These are phyloP conservation scores for Lophotis ruficrista DNA, from an alignment of 2,113 vertebrate genomes.

Conservation along the genomic window DNA sequence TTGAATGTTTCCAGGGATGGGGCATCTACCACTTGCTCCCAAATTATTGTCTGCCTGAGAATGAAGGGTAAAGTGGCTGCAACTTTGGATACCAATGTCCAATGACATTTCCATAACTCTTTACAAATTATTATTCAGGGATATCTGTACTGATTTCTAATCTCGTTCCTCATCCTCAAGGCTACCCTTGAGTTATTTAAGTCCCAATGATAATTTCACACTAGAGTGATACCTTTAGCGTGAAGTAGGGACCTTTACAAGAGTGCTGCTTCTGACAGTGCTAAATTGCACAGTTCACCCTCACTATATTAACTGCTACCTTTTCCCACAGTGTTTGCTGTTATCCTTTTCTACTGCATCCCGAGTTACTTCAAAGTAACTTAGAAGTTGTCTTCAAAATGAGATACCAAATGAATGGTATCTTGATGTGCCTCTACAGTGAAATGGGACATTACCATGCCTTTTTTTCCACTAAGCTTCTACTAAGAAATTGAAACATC, in stretches of 20 bases:
- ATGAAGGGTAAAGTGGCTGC: fast-evolving
- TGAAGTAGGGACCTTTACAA: background rate
- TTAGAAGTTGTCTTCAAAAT: background rate
- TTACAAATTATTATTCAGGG: background rate
- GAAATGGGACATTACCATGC: background rate
- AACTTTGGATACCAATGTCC: background rate
- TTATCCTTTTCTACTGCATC: background rate
- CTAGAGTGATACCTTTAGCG: background rate
- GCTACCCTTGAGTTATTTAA: background rate
- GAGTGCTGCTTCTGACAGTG: background rate
- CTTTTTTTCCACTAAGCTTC: background rate
- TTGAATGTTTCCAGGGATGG: too few species aligned
- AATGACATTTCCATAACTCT: background rate
- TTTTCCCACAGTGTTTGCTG: background rate
- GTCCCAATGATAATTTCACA: background rate
- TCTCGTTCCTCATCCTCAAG: background rate
- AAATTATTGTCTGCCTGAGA: background rate
- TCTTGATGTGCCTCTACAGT: background rate
- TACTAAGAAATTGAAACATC: background rate
- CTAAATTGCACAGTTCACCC: background rate
- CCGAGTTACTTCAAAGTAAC: background rate
- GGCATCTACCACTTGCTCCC: background rate
- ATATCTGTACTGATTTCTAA: background rate
- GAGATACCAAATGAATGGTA: background rate
- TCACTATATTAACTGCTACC: background rate